Conservation (phyloP, 2,797 vertebrate genomes). For the Poeciliopsis gracilis region DNA sequence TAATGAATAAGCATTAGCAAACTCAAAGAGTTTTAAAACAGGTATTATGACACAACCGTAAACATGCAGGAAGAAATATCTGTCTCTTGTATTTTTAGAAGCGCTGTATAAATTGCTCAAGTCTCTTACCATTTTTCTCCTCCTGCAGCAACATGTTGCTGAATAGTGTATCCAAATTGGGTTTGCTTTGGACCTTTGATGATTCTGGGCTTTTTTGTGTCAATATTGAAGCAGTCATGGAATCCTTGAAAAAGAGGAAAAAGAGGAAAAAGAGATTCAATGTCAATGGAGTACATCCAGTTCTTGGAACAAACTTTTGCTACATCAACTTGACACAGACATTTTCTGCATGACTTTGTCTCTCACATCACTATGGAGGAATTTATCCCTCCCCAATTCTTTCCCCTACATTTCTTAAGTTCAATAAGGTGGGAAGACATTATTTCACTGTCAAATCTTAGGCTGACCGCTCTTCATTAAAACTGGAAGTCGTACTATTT, state of each 20-base stretch:
- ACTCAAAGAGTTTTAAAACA: background rate
- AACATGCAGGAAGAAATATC: background rate
- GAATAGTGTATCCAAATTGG: slow-evolving; percentile 96
- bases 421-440: background rate
- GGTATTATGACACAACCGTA: background rate
- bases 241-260: slow-evolving; percentile 77
- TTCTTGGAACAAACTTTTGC: background rate
- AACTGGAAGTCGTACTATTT: background rate
- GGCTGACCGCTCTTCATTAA: background rate
- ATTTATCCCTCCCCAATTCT: background rate
- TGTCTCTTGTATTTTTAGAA: background rate
- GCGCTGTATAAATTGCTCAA: background rate
- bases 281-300: slow-evolving; percentile 8
- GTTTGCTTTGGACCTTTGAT: slow-evolving; percentile 89
- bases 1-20: background rate
- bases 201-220: slow-evolving; percentile 87
- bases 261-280: slow-evolving; percentile 14
- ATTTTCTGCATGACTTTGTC: background rate
- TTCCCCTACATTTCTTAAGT: background rate
- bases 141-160: slow-evolving; percentile 89
- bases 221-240: slow-evolving; percentile 89
- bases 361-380: background rate
- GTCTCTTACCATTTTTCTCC: slow-evolving; percentile 92
- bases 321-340: background rate
- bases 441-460: background rate